Evolutionary conservation across 2,888 invertebrate genomes (phyloP).

Genomic region (Punctoribates punctum): DNA sequence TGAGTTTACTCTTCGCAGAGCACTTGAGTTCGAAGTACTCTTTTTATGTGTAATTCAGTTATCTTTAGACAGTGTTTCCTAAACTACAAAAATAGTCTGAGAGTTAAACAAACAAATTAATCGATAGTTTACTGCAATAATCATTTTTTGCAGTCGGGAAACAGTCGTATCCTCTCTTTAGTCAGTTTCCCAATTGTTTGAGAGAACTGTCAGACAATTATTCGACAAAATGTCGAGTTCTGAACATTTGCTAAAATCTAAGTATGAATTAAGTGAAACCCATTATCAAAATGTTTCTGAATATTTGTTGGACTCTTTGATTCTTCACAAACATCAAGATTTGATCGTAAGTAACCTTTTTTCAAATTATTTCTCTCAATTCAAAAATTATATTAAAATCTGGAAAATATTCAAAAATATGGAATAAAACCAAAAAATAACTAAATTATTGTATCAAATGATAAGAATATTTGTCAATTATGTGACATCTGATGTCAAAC

Average conservation of each 20-base stretch:
- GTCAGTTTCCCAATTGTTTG: neutral
- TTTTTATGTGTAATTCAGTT: neutral
- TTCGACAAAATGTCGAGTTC: constrained; percentile 2
- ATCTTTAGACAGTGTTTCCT: constrained; percentile 5
- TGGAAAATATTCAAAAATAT: too few relatives aligned
- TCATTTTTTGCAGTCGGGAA: too few relatives aligned
- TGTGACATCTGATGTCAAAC: too few relatives aligned
- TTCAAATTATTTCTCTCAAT: neutral
- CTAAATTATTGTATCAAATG: too few relatives aligned
- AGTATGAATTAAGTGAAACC: neutral
- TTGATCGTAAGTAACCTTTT: constrained; percentile 3
- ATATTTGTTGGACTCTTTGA: neutral
- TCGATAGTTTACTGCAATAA: neutral
- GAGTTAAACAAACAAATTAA: constrained; percentile 1
- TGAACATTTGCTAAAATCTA: neutral
- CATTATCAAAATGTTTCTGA: neutral
- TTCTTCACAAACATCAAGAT: neutral
- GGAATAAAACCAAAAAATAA: too few relatives aligned
- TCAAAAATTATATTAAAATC: too few relatives aligned
- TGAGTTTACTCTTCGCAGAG: too few relatives aligned
- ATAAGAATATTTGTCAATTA: too few relatives aligned
- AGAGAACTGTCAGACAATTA: neutral
- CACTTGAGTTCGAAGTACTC: too few relatives aligned
- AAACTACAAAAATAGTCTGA: constrained; percentile 6
- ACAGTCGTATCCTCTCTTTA: too few relatives aligned